Percentiles rank a stretch among this genome's conserved stretches.
These are phyloP conservation scores for Alethe castanea DNA, from an alignment of 2,113 vertebrate species.

Conservation along the genomic window DNA sequence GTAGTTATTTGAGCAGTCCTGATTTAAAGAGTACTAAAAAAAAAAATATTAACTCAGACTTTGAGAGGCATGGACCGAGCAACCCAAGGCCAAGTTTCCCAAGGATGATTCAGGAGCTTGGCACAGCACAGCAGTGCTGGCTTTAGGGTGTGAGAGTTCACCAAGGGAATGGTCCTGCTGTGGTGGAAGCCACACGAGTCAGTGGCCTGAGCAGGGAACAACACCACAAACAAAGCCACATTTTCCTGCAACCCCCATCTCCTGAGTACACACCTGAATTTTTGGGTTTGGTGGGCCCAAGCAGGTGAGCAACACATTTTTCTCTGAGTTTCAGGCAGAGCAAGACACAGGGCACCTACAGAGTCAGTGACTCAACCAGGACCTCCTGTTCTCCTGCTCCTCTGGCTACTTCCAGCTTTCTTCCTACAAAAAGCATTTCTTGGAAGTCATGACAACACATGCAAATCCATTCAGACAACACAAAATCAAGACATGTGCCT, in stretches of 20 bases:
- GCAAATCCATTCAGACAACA: background rate
- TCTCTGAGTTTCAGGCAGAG: background rate
- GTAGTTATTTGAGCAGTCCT: background rate
- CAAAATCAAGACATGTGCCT: background rate
- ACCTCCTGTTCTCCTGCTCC: background rate
- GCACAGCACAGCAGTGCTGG: background rate
- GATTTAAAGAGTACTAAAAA: background rate
- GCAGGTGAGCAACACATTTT: background rate
- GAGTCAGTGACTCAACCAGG: background rate
- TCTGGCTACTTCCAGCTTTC: background rate
- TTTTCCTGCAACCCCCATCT: background rate
- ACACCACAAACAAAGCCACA: fast-evolving
- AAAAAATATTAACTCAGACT: background rate
- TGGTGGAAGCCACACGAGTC: fast-evolving
- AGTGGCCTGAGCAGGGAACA: background rate
- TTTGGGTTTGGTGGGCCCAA: background rate
- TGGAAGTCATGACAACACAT: background rate
- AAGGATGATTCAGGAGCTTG: background rate
- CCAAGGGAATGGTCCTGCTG: fast-evolving
- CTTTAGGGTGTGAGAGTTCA: background rate
- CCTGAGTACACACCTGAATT: background rate
- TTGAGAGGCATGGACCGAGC: background rate
- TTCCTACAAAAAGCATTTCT: background rate
- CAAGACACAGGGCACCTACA: background rate
- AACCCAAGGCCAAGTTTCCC: background rate